Conservation (phyloP, 2,113 vertebrate genomes). For the Apeltes quadracus region DNA sequence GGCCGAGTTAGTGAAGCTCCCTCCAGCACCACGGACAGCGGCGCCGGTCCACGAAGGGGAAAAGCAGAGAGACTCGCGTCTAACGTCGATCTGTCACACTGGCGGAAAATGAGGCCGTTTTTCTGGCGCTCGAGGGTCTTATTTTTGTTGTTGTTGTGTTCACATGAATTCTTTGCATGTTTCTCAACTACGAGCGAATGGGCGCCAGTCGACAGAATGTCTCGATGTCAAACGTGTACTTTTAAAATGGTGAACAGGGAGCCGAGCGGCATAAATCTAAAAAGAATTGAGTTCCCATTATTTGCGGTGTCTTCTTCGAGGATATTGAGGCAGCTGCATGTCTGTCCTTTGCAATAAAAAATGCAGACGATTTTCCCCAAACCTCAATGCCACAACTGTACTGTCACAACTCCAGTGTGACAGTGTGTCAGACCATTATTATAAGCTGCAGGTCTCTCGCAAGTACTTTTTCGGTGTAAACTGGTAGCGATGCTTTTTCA, state of each 20-base stretch:
- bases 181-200: background rate
- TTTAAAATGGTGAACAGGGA: background rate
- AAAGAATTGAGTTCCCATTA: no score
- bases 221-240: background rate
- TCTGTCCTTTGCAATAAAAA: background rate
- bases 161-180: background rate
- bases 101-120: slow-evolving; percentile 7
- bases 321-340: background rate
- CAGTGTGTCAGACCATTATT: background rate
- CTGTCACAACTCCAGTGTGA: background rate
- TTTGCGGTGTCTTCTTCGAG: no score
- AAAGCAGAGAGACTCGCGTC: background rate
- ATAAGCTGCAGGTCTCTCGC: background rate
- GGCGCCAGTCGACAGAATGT: background rate
- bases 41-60: background rate
- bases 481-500: background rate
- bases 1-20: background rate
- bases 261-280: background rate
- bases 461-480: background rate
- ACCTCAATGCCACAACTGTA: background rate
- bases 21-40: slow-evolving; percentile 62
- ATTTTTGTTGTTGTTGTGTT: background rate
- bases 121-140: background rate
- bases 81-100: background rate
- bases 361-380: background rate